Conservation (phyloP, 1,140 invertebrate genomes). For the Cotesia glomerata region DNA sequence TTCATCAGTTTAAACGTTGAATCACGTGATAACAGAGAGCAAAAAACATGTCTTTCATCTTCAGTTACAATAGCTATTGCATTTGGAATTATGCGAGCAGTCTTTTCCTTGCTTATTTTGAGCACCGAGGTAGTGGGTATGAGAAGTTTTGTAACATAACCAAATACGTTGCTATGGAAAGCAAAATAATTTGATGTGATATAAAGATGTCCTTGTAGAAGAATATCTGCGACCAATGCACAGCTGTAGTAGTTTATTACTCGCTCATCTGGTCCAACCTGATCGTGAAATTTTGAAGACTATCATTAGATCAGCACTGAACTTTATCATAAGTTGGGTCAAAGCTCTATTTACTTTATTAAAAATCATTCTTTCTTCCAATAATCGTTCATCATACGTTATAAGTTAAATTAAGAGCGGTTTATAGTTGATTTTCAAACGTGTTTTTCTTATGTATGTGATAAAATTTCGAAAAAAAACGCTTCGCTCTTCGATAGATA, state of each 20-base stretch:
- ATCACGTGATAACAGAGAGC: constrained; percentile 86
- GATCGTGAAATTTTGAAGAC: constrained; percentile 52
- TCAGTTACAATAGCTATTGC: constrained; percentile 86
- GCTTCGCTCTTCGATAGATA: no score
- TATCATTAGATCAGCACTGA: constrained; percentile 48
- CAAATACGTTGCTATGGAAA: constrained; percentile 94
- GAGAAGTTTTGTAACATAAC: constrained; percentile 86
- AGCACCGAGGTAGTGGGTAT: constrained; percentile 83
- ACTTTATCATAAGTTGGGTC: constrained; percentile 28
- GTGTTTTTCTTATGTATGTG: no score
- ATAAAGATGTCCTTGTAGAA: constrained; percentile 92
- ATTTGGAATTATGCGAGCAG: constrained; percentile 88
- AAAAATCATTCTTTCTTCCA: background rate
- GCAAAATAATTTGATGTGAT: constrained; percentile 93
- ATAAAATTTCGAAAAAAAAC: no score
- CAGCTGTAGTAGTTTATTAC: constrained; percentile 90
- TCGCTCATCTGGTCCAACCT: constrained; percentile 76
- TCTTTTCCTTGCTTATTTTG: constrained; percentile 89
- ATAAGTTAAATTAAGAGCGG: no score
- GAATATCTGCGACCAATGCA: constrained; percentile 87
- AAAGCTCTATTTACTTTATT: background rate
- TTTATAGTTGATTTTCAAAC: no score
- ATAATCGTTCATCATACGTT: background rate
- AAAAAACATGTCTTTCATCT: constrained; percentile 87
- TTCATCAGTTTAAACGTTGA: constrained; percentile 85